Evolutionary conservation across 2,888 invertebrate species (phyloP).

Genomic region (Drosophila macrothrix): DNA sequence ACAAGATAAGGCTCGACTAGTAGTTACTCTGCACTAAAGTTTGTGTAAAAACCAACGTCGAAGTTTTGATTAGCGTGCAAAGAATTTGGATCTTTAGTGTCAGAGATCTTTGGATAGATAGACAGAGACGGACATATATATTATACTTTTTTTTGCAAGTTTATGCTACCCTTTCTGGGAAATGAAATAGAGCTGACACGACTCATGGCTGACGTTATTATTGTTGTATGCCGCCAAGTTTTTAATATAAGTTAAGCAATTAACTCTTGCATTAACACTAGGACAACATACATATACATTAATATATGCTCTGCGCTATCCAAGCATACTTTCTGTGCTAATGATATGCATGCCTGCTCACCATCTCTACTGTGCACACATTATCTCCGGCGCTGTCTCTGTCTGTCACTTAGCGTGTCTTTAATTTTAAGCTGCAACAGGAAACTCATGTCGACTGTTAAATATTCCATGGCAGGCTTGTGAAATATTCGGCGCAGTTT

Average conservation of each 20-base stretch:
- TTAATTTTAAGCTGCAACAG: conserved; percentile 43
- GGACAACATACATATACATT: conserved; percentile 1
- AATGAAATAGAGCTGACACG: conserved; percentile 3
- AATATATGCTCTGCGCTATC: not conserved
- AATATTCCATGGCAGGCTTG: conserved; percentile 64
- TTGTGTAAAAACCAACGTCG: not conserved
- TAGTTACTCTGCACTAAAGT: not conserved
- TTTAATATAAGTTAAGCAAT: not conserved
- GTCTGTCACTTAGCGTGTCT: conserved; percentile 15
- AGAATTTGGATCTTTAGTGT: not conserved
- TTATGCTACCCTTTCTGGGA: not conserved
- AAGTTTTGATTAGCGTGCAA: not conserved
- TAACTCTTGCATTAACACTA: conserved; percentile 15
- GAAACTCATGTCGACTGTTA: conserved; percentile 55
- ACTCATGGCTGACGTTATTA: not conserved
- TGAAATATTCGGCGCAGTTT: conserved; percentile 47
- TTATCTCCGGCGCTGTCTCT: conserved; percentile 8
- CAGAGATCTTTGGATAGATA: not conserved
- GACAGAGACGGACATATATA: too few species aligned
- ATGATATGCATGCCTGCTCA: conserved; percentile 42
- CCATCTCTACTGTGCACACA: conserved; percentile 16
- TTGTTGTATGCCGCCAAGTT: not conserved
- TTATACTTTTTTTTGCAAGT: not conserved
- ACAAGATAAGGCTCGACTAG: not conserved
- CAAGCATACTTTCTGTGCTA: conserved; percentile 27